Percentiles rank a stretch among this genome's conserved stretches.
Evolutionary conservation across 2,113 vertebrate genomes (phyloP).

Genomic region (Benitochromis conjunctus): DNA sequence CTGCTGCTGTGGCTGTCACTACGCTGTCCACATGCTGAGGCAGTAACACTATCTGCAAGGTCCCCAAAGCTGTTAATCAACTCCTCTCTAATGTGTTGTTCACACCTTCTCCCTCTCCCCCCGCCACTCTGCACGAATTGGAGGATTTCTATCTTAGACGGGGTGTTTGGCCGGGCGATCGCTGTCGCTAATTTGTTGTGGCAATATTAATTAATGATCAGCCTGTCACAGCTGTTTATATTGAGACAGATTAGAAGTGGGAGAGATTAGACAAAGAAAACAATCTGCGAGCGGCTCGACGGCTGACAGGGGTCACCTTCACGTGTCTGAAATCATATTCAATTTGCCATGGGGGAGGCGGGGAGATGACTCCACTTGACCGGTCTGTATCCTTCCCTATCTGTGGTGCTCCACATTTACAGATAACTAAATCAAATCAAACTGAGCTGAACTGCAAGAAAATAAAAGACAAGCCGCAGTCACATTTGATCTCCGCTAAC

Average conservation of each 20-base stretch:
- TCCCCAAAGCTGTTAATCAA: conserved; percentile 59
- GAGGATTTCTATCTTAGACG: conserved; percentile 59
- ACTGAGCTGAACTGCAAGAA: background rate
- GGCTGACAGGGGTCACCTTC: conserved; percentile 80
- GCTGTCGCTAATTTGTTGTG: conserved; percentile 78
- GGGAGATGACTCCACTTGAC: conserved; percentile 67
- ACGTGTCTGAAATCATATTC: conserved; percentile 74
- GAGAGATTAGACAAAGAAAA: conserved; percentile 79
- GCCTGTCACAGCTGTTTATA: conserved; percentile 76
- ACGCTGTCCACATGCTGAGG: conserved; percentile 39
- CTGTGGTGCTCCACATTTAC: conserved; percentile 10
- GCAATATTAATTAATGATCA: conserved; percentile 85
- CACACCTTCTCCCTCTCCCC: conserved; percentile 60
- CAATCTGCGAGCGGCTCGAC: conserved; percentile 70
- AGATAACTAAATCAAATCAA: conserved; percentile 55
- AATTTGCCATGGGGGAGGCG: conserved; percentile 64
- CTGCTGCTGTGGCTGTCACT: conserved; percentile 29
- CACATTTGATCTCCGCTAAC: background rate
- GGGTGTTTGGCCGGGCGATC: conserved; percentile 57
- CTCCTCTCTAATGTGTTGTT: conserved; percentile 65
- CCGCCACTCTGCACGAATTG: conserved; percentile 25
- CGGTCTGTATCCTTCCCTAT: conserved; percentile 41
- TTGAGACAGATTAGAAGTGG: conserved; percentile 77
- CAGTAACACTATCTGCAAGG: conserved; percentile 49
- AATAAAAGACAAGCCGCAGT: background rate